These are phyloP conservation scores for Zonitis immaculata DNA, from an alignment of 2,888 invertebrate species.

Conservation along the genomic window DNA sequence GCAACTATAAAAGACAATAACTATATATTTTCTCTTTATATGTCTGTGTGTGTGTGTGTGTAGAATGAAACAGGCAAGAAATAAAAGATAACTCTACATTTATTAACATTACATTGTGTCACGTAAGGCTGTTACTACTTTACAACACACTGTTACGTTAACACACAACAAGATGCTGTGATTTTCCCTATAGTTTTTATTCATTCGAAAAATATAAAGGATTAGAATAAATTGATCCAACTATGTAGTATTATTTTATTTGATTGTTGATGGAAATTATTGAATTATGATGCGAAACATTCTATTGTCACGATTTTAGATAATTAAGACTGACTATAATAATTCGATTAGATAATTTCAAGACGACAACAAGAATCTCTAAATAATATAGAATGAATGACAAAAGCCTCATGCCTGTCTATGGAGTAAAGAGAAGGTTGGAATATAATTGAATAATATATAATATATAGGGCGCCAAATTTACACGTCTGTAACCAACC, in stretches of 20 bases:
- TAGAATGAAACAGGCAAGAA: slow-evolving; percentile 3
- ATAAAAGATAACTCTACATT: slow-evolving; percentile 18
- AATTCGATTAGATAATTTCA: slow-evolving; percentile 30
- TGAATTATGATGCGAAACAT: slow-evolving; percentile 25
- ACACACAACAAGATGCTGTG: slow-evolving; percentile 28
- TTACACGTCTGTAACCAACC: slow-evolving; percentile 28
- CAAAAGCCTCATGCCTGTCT: slow-evolving; percentile 20
- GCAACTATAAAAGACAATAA: slow-evolving; percentile 1
- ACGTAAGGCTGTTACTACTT: slow-evolving; percentile 34
- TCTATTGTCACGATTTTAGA: slow-evolving; percentile 25
- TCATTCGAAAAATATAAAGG: no score
- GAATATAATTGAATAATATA: slow-evolving; percentile 25
- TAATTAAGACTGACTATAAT: slow-evolving; percentile 31
- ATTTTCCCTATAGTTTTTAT: no score
- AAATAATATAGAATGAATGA: slow-evolving; percentile 20
- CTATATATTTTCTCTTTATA: neutral
- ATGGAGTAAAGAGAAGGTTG: slow-evolving; percentile 13
- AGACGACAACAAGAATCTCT: no score
- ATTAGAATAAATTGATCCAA: no score
- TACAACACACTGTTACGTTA: slow-evolving; percentile 23
- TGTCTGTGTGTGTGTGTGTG: neutral
- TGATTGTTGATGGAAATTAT: slow-evolving; percentile 26
- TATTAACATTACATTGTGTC: slow-evolving; percentile 33
- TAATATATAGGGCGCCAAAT: no score
- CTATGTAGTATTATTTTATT: no score